These are phyloP conservation scores for Cantharis rustica DNA, from an alignment of 2,888 invertebrate genomes.

Conservation along the genomic window DNA sequence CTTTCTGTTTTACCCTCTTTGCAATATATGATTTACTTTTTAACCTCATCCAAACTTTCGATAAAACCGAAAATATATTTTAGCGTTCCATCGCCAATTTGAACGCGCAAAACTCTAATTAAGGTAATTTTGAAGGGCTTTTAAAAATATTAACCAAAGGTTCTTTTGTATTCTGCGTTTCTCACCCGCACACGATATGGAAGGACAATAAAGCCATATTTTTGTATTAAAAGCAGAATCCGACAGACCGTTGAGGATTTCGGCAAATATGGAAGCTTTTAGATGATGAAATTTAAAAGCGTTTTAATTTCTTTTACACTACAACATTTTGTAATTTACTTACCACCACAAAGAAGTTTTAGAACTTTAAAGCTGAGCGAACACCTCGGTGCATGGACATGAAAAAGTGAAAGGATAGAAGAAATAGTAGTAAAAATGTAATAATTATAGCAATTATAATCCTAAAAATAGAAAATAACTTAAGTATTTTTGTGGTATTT, in stretches of 20 bases:
- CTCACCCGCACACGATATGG: neutral
- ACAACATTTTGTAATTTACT: neutral
- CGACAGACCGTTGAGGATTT: neutral
- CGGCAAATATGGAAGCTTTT: neutral
- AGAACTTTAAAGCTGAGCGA: neutral
- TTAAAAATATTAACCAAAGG: neutral
- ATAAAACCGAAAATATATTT: neutral
- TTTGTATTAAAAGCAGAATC: neutral
- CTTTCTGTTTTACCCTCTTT: constrained; percentile 29
- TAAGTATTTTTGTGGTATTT: no score
- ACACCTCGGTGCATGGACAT: no score
- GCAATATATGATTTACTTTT: constrained; percentile 30
- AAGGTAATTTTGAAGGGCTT: neutral
- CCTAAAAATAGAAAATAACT: no score
- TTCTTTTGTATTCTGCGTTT: neutral
- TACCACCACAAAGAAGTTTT: neutral
- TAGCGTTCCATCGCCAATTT: neutral
- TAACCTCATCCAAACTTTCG: constrained; percentile 10
- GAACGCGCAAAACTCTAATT: neutral
- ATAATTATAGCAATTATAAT: no score
- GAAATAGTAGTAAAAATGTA: no score
- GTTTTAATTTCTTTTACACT: neutral
- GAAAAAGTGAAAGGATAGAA: no score
- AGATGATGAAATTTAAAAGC: constrained; percentile 7
- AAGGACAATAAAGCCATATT: neutral